Evolutionary conservation across 2,888 invertebrate genomes (phyloP).

Genomic region (Drosophila birchii): DNA sequence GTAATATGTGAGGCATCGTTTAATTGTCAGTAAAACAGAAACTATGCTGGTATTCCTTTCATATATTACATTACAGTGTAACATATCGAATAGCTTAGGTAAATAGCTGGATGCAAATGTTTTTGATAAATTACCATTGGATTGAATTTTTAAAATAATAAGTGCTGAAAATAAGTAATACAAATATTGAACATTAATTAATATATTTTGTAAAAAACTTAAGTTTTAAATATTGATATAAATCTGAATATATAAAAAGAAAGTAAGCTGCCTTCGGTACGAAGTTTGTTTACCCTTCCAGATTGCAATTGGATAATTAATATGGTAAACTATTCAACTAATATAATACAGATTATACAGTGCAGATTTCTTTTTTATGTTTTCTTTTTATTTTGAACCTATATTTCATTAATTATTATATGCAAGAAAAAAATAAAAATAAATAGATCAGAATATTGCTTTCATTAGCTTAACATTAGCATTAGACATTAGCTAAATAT

Average conservation of each 20-base stretch:
- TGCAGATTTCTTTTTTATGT: no score
- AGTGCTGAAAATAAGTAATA: conserved; percentile 38
- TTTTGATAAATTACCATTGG: conserved; percentile 41
- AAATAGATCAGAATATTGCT: no score
- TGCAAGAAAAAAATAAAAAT: no score
- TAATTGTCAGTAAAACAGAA: conserved; percentile 39
- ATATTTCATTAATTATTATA: no score
- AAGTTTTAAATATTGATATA: neutral
- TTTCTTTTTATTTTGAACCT: no score
- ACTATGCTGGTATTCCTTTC: conserved; percentile 7
- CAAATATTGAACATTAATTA: neutral
- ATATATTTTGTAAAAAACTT: neutral
- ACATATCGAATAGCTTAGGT: conserved; percentile 44
- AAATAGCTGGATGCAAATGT: conserved; percentile 47
- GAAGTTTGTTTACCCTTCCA: no score
- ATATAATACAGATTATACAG: no score
- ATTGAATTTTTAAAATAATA: conserved; percentile 52
- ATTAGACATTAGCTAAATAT: no score
- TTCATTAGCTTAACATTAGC: no score
- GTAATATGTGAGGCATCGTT: conserved; percentile 54
- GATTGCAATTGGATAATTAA: no score
- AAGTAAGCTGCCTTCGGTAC: no score
- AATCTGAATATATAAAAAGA: neutral
- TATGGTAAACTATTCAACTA: no score
- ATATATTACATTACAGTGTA: conserved; percentile 22